Evolutionary conservation across 2,888 invertebrate species (phyloP).

Genomic region (Julus scandinavius): DNA sequence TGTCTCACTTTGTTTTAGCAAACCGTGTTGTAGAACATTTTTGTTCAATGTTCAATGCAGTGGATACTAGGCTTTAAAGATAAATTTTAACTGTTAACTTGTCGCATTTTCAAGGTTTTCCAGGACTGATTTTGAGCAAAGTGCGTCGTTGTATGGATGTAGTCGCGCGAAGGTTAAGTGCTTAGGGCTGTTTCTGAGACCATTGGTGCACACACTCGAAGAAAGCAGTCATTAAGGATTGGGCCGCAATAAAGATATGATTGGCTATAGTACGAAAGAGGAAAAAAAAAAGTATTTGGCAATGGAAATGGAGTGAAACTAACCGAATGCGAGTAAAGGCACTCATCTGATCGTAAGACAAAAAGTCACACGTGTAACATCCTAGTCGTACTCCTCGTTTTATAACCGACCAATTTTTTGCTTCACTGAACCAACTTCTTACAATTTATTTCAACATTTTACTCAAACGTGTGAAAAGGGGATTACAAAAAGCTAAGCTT

Average conservation of each 20-base stretch:
- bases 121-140: neutral
- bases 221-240: conserved; percentile 35
- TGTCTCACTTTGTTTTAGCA: too few relatives aligned
- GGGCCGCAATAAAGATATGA: conserved; percentile 6
- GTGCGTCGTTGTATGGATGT: neutral
- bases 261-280: neutral
- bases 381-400: neutral
- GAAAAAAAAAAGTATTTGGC: neutral
- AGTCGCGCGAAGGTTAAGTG: neutral
- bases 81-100: too few relatives aligned
- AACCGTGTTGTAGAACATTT: too few relatives aligned
- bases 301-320: conserved; percentile 46
- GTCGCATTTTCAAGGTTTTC: neutral
- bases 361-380: neutral
- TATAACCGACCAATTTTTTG: conserved; percentile 36
- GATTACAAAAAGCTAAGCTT: conserved; percentile 6
- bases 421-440: conserved; percentile 44
- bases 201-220: neutral
- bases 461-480: conserved; percentile 11
- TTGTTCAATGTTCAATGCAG: too few relatives aligned
- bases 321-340: conserved; percentile 20
- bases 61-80: too few relatives aligned
- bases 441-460: conserved; percentile 38
- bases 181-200: neutral
- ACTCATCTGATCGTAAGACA: conserved; percentile 36